Evolutionary conservation across 2,888 invertebrate species (phyloP).

Genomic region (Malthinus seriepunctatus): DNA sequence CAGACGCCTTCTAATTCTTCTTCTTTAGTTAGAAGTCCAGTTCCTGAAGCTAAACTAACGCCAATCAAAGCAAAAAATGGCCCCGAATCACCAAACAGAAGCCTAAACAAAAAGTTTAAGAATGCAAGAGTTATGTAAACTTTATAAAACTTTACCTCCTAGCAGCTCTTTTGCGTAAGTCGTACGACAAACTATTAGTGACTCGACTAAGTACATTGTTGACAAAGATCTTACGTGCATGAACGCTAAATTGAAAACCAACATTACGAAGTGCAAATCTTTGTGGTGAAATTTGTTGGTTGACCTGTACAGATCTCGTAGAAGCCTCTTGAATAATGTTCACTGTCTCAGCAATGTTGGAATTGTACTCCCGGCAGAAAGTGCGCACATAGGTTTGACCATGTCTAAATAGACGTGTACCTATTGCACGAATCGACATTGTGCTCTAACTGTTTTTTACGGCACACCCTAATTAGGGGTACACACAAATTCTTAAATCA

Average conservation of each 20-base stretch:
- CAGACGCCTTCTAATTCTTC: constrained; percentile 79
- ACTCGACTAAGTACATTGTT: constrained; percentile 72
- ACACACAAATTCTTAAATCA: neutral
- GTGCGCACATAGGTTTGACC: constrained; percentile 61
- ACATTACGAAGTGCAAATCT: constrained; percentile 52
- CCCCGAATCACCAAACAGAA: constrained; percentile 70
- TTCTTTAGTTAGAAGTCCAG: constrained; percentile 73
- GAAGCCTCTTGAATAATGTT: constrained; percentile 41
- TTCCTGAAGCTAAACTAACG: constrained; percentile 72
- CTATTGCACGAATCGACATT: constrained; percentile 63
- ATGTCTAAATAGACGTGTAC: constrained; percentile 62
- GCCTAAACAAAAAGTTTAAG: constrained; percentile 43
- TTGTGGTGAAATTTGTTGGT: constrained; percentile 15
- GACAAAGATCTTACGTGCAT: constrained; percentile 68
- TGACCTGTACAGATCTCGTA: constrained; percentile 34
- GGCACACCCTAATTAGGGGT: constrained; percentile 8
- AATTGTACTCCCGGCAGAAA: constrained; percentile 58
- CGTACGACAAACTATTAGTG: constrained; percentile 66
- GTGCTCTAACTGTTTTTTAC: constrained; percentile 31
- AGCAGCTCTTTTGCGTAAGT: constrained; percentile 65
- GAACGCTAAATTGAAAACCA: constrained; percentile 61
- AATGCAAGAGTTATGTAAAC: neutral
- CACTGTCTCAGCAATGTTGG: constrained; percentile 53
- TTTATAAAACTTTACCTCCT: constrained; percentile 52
- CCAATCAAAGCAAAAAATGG: constrained; percentile 77